Evolutionary conservation across 1,140 invertebrate genomes (phyloP).

Genomic region (Apis mellifera): DNA sequence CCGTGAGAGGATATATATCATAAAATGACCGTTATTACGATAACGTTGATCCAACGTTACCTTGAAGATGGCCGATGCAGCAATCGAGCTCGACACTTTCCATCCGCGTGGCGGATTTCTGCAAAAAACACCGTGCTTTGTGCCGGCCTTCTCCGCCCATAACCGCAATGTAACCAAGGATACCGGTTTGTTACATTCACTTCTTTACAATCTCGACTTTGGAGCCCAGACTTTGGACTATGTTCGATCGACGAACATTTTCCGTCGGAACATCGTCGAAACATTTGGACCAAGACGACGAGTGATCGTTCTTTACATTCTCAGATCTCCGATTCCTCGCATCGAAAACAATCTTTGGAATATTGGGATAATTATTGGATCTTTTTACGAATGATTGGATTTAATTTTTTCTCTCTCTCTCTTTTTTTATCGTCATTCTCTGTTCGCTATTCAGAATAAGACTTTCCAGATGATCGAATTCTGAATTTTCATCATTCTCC

Average conservation of each 20-base stretch:
- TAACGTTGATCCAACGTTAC: conserved; percentile 55
- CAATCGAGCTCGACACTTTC: conserved; percentile 67
- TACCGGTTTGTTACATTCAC: conserved; percentile 71
- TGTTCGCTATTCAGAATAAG: too few species aligned
- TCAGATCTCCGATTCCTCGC: not conserved
- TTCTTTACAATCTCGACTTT: conserved; percentile 53
- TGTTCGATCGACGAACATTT: conserved; percentile 67
- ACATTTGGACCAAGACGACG: not conserved
- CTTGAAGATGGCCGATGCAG: conserved; percentile 54
- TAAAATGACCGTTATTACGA: conserved; percentile 63
- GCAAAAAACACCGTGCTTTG: conserved; percentile 62
- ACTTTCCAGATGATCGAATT: too few species aligned
- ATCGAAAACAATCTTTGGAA: too few species aligned
- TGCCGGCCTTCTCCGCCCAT: conserved; percentile 63
- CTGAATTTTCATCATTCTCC: too few species aligned
- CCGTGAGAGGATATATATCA: conserved; percentile 21
- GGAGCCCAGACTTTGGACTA: conserved; percentile 50
- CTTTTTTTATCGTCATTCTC: too few species aligned
- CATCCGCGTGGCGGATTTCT: conserved; percentile 71
- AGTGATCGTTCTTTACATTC: not conserved
- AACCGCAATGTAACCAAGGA: conserved; percentile 55
- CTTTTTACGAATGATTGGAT: too few species aligned
- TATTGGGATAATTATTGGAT: too few species aligned
- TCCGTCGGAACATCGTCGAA: not conserved
- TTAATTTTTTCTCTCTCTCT: too few species aligned